Percentiles rank a stretch among this genome's conserved stretches.
These are phyloP conservation scores for Cyclophora albipunctata DNA, from an alignment of 2,888 invertebrate genomes.

Conservation along the genomic window DNA sequence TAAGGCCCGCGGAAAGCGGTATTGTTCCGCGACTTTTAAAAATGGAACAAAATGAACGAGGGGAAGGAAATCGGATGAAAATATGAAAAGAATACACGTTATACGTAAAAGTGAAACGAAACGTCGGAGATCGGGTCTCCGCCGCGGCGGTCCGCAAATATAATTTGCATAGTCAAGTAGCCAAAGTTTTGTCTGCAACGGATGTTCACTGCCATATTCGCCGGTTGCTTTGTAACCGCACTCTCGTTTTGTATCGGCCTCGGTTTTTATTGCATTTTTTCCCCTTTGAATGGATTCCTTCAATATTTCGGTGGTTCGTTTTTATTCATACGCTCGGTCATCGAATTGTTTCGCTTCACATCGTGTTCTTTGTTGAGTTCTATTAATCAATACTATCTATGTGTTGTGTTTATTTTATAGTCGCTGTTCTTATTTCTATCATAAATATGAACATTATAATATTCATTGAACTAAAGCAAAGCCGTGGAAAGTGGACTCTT, in stretches of 20 bases:
- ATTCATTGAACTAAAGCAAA: neutral
- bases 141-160: constrained; percentile 73
- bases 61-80: constrained; percentile 75
- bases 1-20: constrained; percentile 64
- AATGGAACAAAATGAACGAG: constrained; percentile 71
- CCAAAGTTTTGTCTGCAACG: constrained; percentile 72
- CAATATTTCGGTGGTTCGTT: constrained; percentile 72
- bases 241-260: constrained; percentile 65
- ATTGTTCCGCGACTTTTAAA: constrained; percentile 71
- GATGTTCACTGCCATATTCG: constrained; percentile 73
- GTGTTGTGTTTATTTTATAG: constrained; percentile 10
- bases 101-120: constrained; percentile 71
- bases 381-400: constrained; percentile 28
- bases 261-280: constrained; percentile 71
- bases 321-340: constrained; percentile 70
- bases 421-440: neutral
- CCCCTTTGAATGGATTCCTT: constrained; percentile 74
- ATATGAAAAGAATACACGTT: constrained; percentile 75
- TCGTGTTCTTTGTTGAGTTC: constrained; percentile 50
- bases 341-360: constrained; percentile 70
- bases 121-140: constrained; percentile 69
- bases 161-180: constrained; percentile 77
- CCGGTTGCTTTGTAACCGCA: constrained; percentile 72
- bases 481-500: no score
- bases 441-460: neutral